Percentiles rank a stretch among this genome's conserved stretches.
phyloP scores from a whole-genome alignment of 2,797 vertebrate genomes.

The Okamejei kenojei region DNA sequence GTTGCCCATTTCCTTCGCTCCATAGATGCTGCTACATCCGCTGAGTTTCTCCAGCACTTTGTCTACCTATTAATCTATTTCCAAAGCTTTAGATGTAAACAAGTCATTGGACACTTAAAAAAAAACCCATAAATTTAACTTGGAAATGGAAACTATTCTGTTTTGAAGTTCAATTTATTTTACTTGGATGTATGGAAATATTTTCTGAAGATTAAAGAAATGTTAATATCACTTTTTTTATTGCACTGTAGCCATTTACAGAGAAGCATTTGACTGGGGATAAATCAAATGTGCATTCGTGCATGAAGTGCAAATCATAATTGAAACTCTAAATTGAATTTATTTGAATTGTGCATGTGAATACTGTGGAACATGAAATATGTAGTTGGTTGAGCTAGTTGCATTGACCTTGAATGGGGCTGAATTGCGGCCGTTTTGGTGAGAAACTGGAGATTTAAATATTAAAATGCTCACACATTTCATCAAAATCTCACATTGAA shows the following conservation, averaged over 20 bases:
- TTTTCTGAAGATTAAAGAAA: not conserved
- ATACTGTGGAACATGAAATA: not conserved
- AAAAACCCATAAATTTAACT: not conserved
- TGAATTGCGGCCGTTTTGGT: not conserved
- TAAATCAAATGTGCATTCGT: not conserved
- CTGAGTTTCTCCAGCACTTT: too few relatives aligned
- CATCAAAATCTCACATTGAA: not conserved
- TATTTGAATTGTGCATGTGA: not conserved
- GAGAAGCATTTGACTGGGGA: not conserved
- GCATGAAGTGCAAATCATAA: not conserved
- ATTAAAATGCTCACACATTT: not conserved
- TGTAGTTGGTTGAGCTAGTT: not conserved
- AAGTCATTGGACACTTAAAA: not conserved
- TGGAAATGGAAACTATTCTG: not conserved
- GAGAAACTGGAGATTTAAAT: not conserved
- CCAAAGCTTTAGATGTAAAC: not conserved
- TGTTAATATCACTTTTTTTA: not conserved
- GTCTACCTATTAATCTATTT: not conserved
- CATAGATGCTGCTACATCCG: too few relatives aligned
- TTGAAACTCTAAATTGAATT: not conserved
- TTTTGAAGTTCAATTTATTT: not conserved
- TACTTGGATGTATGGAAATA: not conserved
- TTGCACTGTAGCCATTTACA: not conserved
- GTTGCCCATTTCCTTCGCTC: too few relatives aligned
- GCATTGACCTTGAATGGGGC: not conserved